Conservation (phyloP, 2,888 invertebrate genomes). For the Eupithecia abbreviata region DNA sequence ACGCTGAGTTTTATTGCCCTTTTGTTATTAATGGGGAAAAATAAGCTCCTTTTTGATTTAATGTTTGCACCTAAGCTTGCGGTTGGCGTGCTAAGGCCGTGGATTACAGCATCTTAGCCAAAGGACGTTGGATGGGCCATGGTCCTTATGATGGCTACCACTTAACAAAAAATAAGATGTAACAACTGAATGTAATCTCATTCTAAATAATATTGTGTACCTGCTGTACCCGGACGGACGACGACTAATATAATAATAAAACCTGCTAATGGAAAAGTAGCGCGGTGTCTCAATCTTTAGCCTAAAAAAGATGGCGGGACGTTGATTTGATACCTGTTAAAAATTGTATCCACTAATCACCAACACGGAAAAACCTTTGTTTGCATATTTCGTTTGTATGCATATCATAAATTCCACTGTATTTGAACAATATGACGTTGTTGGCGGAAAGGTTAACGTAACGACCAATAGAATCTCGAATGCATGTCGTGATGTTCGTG, state of each 20-base stretch:
- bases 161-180: too few species aligned
- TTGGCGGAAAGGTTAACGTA: not conserved
- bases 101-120: constrained; percentile 13
- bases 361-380: constrained; percentile 4
- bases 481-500: not conserved
- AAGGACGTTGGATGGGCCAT: not conserved
- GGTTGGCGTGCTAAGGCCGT: constrained; percentile 19
- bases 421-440: constrained; percentile 1
- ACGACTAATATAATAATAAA: too few species aligned
- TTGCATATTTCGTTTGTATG: not conserved
- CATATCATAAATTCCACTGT: not conserved
- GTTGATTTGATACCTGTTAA: not conserved
- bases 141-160: not conserved
- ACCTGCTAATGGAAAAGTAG: too few species aligned
- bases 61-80: constrained; percentile 29
- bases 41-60: constrained; percentile 38
- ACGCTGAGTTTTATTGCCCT: constrained; percentile 50
- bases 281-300: too few species aligned
- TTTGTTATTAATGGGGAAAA: constrained; percentile 59
- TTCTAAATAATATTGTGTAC: too few species aligned
- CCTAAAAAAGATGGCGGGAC: too few species aligned
- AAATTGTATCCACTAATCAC: not conserved
- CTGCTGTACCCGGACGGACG: too few species aligned
- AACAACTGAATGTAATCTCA: too few species aligned
- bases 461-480: not conserved